A percentile compares a stretch with the other conserved stretches of the same genome.
phyloP scores from a whole-genome alignment of 2,888 invertebrate genomes.

The Cacoxenus indagator region DNA sequence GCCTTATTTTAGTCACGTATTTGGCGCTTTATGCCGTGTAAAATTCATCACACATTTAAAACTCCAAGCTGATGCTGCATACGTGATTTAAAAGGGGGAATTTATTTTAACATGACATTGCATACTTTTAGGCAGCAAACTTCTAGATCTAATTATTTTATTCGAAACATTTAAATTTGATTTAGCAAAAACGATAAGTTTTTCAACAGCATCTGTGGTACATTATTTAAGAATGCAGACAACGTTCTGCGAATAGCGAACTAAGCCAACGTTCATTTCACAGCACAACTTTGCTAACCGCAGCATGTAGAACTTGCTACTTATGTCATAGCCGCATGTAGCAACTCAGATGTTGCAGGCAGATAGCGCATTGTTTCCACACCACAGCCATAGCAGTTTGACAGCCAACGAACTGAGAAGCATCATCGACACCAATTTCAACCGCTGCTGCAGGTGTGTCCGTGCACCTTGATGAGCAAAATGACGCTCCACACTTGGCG shows the following conservation, averaged over 20 bases:
- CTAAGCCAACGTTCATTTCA: constrained; percentile 5
- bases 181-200: too few species aligned
- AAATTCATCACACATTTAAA: neutral
- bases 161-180: too few species aligned
- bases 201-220: neutral
- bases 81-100: too few species aligned
- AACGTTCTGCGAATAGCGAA: constrained; percentile 13
- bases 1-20: neutral
- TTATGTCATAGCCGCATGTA: neutral
- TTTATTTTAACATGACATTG: too few species aligned
- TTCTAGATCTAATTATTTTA: too few species aligned
- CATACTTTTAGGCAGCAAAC: too few species aligned
- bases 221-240: constrained; percentile 27
- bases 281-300: constrained; percentile 7
- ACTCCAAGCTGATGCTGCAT: too few species aligned
- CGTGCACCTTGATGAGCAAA: neutral
- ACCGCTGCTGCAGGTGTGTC: neutral
- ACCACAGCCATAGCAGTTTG: neutral
- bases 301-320: neutral
- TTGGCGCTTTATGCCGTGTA: neutral
- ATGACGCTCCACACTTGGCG: neutral
- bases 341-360: neutral
- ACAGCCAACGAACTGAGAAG: neutral
- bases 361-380: constrained; percentile 5
- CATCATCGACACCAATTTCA: neutral